A percentile compares a stretch with the other conserved stretches of the same genome.
Conservation (phyloP, 2,113 vertebrate genomes). For the Phoxinus phoxinus region DNA sequence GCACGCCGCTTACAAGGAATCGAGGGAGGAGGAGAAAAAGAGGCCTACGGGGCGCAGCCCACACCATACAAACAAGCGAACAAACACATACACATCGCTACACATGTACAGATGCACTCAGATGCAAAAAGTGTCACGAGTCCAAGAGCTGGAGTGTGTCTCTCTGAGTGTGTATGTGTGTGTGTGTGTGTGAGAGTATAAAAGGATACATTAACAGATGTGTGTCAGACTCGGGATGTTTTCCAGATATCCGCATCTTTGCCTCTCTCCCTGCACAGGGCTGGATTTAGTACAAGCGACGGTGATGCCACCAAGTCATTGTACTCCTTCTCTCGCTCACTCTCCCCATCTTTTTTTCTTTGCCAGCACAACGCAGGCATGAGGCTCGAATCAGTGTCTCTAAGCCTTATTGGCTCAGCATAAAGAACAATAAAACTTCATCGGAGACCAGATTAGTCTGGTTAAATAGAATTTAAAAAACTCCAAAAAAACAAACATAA, state of each 20-base stretch:
- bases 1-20: conserved; percentile 28
- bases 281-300: conserved; percentile 54
- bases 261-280: background rate
- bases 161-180: background rate
- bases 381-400: conserved; percentile 75
- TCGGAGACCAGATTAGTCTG: conserved; percentile 84
- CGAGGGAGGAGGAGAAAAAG: conserved; percentile 53
- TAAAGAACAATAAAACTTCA: conserved; percentile 87
- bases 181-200: background rate
- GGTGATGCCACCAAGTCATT: conserved; percentile 61
- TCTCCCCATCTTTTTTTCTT: conserved; percentile 52
- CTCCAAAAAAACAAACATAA: conserved; percentile 51
- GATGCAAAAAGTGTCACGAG: conserved; percentile 33
- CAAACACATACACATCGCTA: conserved; percentile 29
- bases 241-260: conserved; percentile 65
- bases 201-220: conserved; percentile 20
- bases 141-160: conserved; percentile 45
- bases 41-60: conserved; percentile 37
- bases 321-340: conserved; percentile 65
- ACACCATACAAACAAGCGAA: conserved; percentile 32
- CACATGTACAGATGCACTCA: conserved; percentile 20
- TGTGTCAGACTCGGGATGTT: conserved; percentile 64
- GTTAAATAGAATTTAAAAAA: conserved; percentile 60
- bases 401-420: conserved; percentile 84
- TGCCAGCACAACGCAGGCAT: conserved; percentile 68